Evolutionary conservation across 2,888 invertebrate species (phyloP), one percentile per base, ranked within the genome.

Genomic region (Hydrotaea cyrtoneurina): DNA sequence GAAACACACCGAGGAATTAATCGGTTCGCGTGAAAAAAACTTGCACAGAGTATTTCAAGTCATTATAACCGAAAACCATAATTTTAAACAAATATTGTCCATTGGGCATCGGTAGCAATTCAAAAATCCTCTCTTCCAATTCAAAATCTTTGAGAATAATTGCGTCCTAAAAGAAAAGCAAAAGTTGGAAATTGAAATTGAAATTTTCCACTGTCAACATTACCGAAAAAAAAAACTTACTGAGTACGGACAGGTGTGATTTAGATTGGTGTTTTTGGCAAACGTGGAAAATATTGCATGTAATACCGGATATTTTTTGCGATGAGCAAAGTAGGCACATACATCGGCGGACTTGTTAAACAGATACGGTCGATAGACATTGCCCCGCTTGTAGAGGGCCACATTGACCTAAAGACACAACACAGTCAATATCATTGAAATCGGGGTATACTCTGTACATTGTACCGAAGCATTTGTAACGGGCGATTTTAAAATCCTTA

Each of bases 231-330:
- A 39, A 1, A 1, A 17, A 80, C 73, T 15, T 69, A 86, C 85
- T 23, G 78, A 13, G 36, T 74, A 80, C 5, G 85, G 85, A 55
- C 86, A 86, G 2, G 82, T 86, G 31, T 86, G 86, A 82, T 86
- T 86, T 5, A 84, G 21, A 71, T 86, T 84, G 8, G 84, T 79
- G 11, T 53, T 7, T 11, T 75, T 75, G 0, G 10, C 8, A 1
- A 82, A 3, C 11, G 31, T 26, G 11, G 76, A 57, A 1, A 74
- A 4, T 53, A 77, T 4, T 11, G 74, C 13, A 21, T 83, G 69
- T 0, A 77, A 1, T 10, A 78, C 36, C 5, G 80, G 80, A 69
- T 53, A 80, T 15, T 72, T 80, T 11, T 59, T 80, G 19, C 21
- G 43, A 39, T 79, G 76, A 11, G 46, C 64, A 69, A 86, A 59